Percentiles rank a stretch among this genome's conserved stretches.
Conservation (phyloP, 1,140 invertebrate genomes). For the Drosophila lini region DNA sequence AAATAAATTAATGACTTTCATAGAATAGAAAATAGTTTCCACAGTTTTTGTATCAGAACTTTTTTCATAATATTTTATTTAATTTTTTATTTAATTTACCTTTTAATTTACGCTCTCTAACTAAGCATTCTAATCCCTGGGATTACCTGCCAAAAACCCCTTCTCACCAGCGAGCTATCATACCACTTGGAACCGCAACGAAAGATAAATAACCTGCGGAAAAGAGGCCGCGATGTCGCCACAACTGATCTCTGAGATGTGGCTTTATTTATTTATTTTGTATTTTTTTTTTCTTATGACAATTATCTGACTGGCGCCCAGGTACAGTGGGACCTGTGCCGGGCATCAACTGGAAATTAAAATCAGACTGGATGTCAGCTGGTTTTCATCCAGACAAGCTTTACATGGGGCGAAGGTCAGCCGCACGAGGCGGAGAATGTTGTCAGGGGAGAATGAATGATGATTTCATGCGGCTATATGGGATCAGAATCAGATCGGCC, state of each 20-base stretch:
- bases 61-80: no score
- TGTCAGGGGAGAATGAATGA: slow-evolving; percentile 22
- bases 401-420: slow-evolving; percentile 22
- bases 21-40: no score
- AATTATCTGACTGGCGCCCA: slow-evolving; percentile 27
- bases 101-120: neutral
- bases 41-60: no score
- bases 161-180: neutral
- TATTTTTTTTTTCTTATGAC: slow-evolving; percentile 6
- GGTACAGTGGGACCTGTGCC: slow-evolving; percentile 31
- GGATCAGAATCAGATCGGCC: neutral
- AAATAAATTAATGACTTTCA: no score
- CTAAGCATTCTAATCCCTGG: neutral
- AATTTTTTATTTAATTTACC: neutral
- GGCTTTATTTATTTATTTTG: neutral
- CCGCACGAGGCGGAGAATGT: slow-evolving; percentile 17
- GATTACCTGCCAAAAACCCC: neutral
- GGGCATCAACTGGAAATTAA: neutral
- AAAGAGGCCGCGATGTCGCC: slow-evolving; percentile 51
- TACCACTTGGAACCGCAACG: neutral
- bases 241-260: slow-evolving; percentile 34
- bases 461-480: neutral
- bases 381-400: slow-evolving; percentile 9
- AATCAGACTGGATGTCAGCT: slow-evolving; percentile 8
- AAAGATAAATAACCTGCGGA: slow-evolving; percentile 44